These are phyloP conservation scores for Ahaetulla prasina DNA, from an alignment of 2,113 vertebrate genomes.

Conservation along the genomic window DNA sequence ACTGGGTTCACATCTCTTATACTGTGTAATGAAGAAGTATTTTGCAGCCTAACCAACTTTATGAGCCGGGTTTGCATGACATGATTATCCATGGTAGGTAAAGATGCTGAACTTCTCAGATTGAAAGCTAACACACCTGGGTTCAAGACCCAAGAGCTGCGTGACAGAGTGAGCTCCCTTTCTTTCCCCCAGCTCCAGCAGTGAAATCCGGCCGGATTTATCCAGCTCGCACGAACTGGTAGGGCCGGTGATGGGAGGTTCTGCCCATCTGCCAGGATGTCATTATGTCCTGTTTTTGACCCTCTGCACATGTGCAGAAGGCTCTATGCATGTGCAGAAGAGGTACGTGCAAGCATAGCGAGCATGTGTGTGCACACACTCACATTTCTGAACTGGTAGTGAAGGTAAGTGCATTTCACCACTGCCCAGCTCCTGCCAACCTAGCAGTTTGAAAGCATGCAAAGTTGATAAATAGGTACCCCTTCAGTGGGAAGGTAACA, in stretches of 20 bases:
- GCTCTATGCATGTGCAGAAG: no score
- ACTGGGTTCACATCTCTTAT: not conserved
- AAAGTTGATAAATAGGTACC: not conserved
- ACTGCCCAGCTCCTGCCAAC: not conserved
- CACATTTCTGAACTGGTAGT: no score
- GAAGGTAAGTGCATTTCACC: no score
- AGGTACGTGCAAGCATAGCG: no score
- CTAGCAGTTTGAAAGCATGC: not conserved
- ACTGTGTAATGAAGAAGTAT: not conserved
- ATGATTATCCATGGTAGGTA: not conserved
- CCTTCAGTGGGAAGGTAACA: not conserved
- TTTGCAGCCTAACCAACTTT: not conserved
- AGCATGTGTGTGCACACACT: no score
- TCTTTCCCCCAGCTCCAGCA: not conserved
- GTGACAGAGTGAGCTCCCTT: not conserved
- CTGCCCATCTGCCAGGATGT: no score
- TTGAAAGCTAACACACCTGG: not conserved
- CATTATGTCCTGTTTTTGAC: no score
- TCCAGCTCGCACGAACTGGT: no score
- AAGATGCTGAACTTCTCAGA: not conserved
- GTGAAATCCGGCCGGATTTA: no score
- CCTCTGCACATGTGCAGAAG: no score
- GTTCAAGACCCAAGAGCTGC: not conserved
- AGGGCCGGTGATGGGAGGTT: no score
- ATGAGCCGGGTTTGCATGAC: not conserved